Evolutionary conservation across 2,113 vertebrate genomes (phyloP), one percentile per base, ranked within the genome.

Genomic region (Tauraco erythrolophus): DNA sequence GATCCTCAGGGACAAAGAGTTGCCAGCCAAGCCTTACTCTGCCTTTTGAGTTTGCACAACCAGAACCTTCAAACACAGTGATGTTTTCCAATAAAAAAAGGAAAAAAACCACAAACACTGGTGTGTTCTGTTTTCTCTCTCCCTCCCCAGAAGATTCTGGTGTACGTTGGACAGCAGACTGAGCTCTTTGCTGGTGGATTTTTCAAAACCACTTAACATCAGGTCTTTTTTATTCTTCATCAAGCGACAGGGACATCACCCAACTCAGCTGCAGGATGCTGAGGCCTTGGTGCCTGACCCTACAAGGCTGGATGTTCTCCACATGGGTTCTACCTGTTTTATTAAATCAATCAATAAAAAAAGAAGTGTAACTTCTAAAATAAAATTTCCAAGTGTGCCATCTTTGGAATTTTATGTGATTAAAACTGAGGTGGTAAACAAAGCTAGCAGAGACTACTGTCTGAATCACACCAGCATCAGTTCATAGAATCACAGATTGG

Each of bases 161-260:
- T 10, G 37, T 5, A 33, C 2, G 3, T 19, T 0, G 0, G 23
- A 86, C 18, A 79, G 19, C 48, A 93, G 72, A 43, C 2, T 18
- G 18, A 84, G 61, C 31, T 48, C 53, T 65, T 54, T 17, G 62
- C 70, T 61, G 43, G 25, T 41, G 43, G 21, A 65, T 62, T 88
- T 88, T 93, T 79, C 30, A 75, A 53, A 81, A 41, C 41, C 33
- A n/a, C 28, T 15, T 16, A n/a, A 45, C 23, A 27, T 6, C 2
- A 0, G 3, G 16, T 21, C 25, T 68, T 33, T 18, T 28, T 62
- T 14, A 9, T 50, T 43, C 24, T 57, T 65, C 1, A 1, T 13
- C 14, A 15, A 46, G 37, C 4, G 21, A 64, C 4, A 62, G 31
- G 12, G 15, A 69, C 33, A 15, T 35, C 61, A 68, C 41, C 13